Conservation (phyloP, 2,888 invertebrate genomes). For the Stegophylla sp. region DNA sequence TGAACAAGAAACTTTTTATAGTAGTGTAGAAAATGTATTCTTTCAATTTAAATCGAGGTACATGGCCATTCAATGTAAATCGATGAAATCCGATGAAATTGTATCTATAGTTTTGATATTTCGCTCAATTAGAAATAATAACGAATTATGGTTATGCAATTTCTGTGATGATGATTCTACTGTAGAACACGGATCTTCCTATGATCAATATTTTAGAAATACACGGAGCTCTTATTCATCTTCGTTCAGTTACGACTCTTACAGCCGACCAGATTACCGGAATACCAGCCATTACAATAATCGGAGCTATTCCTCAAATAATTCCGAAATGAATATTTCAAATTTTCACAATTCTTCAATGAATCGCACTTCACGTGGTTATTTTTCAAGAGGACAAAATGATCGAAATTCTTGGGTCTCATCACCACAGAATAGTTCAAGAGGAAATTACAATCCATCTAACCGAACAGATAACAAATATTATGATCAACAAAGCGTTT, state of each 20-base stretch:
- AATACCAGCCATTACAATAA: not conserved
- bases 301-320: not conserved
- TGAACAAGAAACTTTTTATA: not conserved
- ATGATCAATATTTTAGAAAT: conserved; percentile 27
- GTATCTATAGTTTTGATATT: conserved; percentile 19
- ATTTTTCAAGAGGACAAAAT: too few relatives aligned
- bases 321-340: too few relatives aligned
- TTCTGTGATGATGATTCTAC: too few relatives aligned
- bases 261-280: not conserved
- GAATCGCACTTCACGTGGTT: too few relatives aligned
- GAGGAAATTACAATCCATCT: too few relatives aligned
- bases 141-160: conserved; percentile 49
- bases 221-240: not conserved
- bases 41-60: not conserved
- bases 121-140: not conserved
- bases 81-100: not conserved
- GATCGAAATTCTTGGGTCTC: too few relatives aligned
- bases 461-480: too few relatives aligned
- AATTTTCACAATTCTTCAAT: too few relatives aligned
- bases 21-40: conserved; percentile 16
- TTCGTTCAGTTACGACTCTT: too few relatives aligned
- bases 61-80: conserved; percentile 20
- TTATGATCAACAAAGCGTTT: too few relatives aligned
- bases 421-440: too few relatives aligned
- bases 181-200: not conserved